These are phyloP conservation scores for Tetramorium bicarinatum DNA, from an alignment of 2,888 invertebrate species.

Conservation along the genomic window DNA sequence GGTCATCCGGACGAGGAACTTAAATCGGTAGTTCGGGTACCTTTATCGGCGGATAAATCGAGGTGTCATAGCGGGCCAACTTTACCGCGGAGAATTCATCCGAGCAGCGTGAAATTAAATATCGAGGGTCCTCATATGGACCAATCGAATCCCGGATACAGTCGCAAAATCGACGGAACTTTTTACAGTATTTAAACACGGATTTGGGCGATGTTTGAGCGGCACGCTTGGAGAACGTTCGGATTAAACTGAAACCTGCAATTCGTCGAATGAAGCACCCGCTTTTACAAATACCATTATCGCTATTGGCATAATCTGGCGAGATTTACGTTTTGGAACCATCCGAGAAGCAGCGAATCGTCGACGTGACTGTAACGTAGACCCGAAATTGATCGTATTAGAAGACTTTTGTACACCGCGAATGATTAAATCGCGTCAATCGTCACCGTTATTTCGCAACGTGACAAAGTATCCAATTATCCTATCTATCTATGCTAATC, in stretches of 20 bases:
- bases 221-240: constrained; percentile 52
- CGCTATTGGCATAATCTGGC: constrained; percentile 55
- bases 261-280: constrained; percentile 49
- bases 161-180: constrained; percentile 91
- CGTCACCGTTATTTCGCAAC: constrained; percentile 9
- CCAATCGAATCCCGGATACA: constrained; percentile 93
- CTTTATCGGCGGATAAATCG: constrained; percentile 37
- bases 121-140: constrained; percentile 94
- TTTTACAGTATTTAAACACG: constrained; percentile 82
- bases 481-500: constrained; percentile 64
- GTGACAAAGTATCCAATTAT: constrained; percentile 48
- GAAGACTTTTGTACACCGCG: background rate
- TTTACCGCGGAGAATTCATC: constrained; percentile 87
- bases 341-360: constrained; percentile 11
- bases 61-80: constrained; percentile 66
- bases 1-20: constrained; percentile 44
- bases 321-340: constrained; percentile 40
- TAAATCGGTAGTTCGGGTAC: constrained; percentile 43
- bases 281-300: constrained; percentile 58
- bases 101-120: constrained; percentile 92
- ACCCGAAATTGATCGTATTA: constrained; percentile 18
- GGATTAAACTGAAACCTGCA: constrained; percentile 54
- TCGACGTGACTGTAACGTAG: constrained; percentile 7
- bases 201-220: constrained; percentile 66
- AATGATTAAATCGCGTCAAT: constrained; percentile 28